phyloP scores from a whole-genome alignment of 2,113 vertebrate species.

The Actenoides lindsayi region DNA sequence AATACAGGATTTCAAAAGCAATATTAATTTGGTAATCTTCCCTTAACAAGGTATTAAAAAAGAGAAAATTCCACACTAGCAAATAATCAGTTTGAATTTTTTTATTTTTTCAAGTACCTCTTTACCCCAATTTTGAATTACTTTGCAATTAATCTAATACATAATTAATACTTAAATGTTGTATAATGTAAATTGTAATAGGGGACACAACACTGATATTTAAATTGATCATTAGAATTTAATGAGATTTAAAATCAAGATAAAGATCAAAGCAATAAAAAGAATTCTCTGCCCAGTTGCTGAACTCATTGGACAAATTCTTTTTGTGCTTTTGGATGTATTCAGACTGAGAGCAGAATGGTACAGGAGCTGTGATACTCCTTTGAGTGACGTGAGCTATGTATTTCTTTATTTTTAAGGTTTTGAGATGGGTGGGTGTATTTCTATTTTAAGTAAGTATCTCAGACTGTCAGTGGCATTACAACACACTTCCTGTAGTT shows the following conservation, averaged over 20 bases:
- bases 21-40: neutral
- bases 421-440: neutral
- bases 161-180: neutral
- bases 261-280: neutral
- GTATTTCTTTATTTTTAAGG: neutral
- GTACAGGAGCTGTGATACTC: neutral
- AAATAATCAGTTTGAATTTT: neutral
- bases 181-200: neutral
- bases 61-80: neutral
- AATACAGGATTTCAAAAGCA: neutral
- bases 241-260: neutral
- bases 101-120: neutral
- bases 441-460: slow-evolving; percentile 7
- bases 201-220: neutral
- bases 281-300: neutral
- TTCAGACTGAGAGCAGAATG: neutral
- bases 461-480: neutral
- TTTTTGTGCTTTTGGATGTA: neutral
- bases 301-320: neutral
- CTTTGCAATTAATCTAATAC: neutral
- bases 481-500: neutral
- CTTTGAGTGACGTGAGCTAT: neutral
- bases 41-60: neutral
- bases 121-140: neutral
- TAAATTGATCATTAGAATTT: neutral